Conservation (phyloP, 2,888 invertebrate genomes). For the Choristoneura rosaceana region DNA sequence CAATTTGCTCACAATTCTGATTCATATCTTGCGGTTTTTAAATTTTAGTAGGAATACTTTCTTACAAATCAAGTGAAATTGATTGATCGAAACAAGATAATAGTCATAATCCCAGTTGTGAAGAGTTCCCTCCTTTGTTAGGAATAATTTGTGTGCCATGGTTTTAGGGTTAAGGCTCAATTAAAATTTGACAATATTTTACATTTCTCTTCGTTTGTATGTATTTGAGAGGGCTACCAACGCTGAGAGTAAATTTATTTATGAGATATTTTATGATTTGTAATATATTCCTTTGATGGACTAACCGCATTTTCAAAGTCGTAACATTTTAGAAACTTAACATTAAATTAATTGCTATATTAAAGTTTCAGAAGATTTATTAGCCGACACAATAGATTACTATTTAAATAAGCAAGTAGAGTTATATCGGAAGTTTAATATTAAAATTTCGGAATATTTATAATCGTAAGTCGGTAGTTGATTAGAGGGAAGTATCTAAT, state of each 20-base stretch:
- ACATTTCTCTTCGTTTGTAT: constrained; percentile 50
- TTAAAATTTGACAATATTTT: constrained; percentile 79
- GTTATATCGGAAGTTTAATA: constrained; percentile 66
- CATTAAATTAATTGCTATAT: constrained; percentile 62
- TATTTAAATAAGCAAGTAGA: constrained; percentile 73
- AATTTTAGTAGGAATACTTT: constrained; percentile 57
- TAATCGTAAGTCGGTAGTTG: constrained; percentile 65
- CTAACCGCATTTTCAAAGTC: constrained; percentile 24
- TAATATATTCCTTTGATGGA: constrained; percentile 12
- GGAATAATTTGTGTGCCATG: constrained; percentile 83
- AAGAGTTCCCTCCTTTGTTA: constrained; percentile 83
- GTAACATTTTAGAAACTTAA: constrained; percentile 46
- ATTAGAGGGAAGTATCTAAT: constrained; percentile 61
- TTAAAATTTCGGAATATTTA: constrained; percentile 56
- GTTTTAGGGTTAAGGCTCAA: constrained; percentile 77
- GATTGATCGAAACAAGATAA: constrained; percentile 61
- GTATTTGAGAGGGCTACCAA: constrained; percentile 21
- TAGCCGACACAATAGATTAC: constrained; percentile 67
- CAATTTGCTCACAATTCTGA: constrained; percentile 74
- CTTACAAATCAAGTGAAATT: constrained; percentile 48
- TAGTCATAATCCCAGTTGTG: constrained; percentile 76
- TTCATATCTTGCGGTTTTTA: constrained; percentile 61
- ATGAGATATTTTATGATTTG: constrained; percentile 10
- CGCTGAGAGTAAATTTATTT: constrained; percentile 22
- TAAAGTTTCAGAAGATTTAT: constrained; percentile 79